A percentile compares a stretch with the other conserved stretches of the same genome.
Conservation (phyloP, 2,888 invertebrate species). For the Dasysyrphus albostriatus region DNA sequence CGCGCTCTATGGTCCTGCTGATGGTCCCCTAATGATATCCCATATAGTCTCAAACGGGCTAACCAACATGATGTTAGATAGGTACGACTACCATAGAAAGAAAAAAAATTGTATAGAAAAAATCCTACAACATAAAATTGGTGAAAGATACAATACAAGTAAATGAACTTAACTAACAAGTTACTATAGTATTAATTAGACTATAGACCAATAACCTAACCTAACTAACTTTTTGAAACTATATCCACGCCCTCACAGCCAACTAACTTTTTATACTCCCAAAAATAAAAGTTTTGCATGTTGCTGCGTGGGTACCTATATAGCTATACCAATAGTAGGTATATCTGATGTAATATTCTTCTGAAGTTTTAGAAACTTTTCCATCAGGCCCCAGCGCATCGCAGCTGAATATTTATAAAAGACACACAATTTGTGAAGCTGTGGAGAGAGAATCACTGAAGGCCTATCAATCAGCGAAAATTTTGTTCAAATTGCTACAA, state of each 20-base stretch:
- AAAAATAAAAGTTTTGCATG: constrained; percentile 13
- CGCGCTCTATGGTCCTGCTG: constrained; percentile 9
- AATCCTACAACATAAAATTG: too few relatives aligned
- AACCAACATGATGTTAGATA: constrained; percentile 3
- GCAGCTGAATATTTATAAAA: not conserved
- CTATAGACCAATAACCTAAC: not conserved
- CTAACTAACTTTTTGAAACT: not conserved
- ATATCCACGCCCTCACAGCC: not conserved
- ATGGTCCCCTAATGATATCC: not conserved
- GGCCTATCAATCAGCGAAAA: constrained; percentile 24
- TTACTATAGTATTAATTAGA: constrained; percentile 1
- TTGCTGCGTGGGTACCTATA: not conserved
- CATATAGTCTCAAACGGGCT: not conserved
- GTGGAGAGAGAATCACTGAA: not conserved
- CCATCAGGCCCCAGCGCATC: not conserved
- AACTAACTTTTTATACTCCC: not conserved
- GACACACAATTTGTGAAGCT: not conserved
- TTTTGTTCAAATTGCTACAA: constrained; percentile 46
- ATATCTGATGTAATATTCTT: not conserved
- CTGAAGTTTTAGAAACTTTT: not conserved
- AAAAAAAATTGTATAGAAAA: constrained; percentile 9
- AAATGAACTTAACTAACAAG: constrained; percentile 43
- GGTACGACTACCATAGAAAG: not conserved
- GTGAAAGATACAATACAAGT: constrained; percentile 14
- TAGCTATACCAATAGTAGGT: not conserved